Percentiles rank a stretch among this genome's conserved stretches.
Conservation (phyloP, 2,888 invertebrate species). For the Lasioglossum leucozonium region DNA sequence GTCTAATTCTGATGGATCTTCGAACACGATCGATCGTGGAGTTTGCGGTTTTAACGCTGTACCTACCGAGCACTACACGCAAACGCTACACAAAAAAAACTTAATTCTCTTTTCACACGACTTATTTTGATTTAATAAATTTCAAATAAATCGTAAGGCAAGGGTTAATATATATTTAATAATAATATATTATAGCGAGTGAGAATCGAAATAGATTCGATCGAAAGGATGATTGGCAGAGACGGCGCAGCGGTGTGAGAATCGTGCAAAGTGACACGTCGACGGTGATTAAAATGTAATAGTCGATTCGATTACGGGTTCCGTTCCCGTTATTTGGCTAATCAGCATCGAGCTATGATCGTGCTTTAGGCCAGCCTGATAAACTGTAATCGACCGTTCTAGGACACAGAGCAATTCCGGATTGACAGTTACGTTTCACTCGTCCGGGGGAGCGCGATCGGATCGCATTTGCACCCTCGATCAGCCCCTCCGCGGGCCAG, state of each 20-base stretch:
- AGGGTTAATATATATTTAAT: too few relatives aligned
- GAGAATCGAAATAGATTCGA: too few relatives aligned
- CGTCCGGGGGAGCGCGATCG: not conserved
- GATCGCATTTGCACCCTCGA: not conserved
- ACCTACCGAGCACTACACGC: too few relatives aligned
- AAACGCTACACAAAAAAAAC: too few relatives aligned
- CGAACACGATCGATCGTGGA: too few relatives aligned
- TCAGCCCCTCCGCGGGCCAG: not conserved
- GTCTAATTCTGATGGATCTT: not conserved
- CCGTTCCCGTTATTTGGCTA: not conserved
- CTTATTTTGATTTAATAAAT: too few relatives aligned
- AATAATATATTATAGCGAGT: too few relatives aligned
- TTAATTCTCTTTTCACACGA: too few relatives aligned
- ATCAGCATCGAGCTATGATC: not conserved
- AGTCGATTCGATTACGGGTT: not conserved
- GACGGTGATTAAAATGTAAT: not conserved
- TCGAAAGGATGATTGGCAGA: not conserved
- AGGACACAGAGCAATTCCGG: not conserved
- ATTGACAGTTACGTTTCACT: conserved; percentile 4
- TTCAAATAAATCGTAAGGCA: too few relatives aligned
- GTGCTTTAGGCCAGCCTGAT: not conserved
- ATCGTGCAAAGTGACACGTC: not conserved
- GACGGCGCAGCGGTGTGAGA: not conserved
- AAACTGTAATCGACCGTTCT: not conserved
- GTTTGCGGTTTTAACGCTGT: too few relatives aligned